Base-by-base conservation (phyloP, 2,888 invertebrate species). In the Electrophaes corylata region DNA sequence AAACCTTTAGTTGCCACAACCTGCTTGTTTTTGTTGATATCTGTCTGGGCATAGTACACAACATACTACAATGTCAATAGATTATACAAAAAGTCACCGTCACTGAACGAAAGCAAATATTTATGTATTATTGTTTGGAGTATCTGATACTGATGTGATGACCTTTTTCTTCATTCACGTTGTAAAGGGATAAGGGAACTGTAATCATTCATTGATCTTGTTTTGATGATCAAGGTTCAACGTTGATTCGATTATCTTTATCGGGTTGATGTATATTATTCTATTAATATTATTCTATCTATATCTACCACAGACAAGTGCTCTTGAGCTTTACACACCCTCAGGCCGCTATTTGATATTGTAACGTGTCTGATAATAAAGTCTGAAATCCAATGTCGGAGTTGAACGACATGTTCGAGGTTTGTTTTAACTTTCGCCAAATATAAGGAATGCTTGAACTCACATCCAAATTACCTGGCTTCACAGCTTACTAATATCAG, bases 221-320 rank as follows among this genome's bases (percentile, higher is more conserved):
- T 39, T 33, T 12, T 8, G 12, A 19, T 29, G 19, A 37, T 43
- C 37, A 52, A 44, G 43, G 35, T 37, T 35, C 39, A 50, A 14
- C 43, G 37, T 6, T 37, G 14, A 14, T 51, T 50, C 43, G 16
- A 48, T 55, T 48, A 26, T 29, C 37, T 31, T 51, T 62, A 64
- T 63, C 58, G 18, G 18, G 11, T 31, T 6, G 33, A 33, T 58
- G 53, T 53, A 49, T 53, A 53, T 58, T 44, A 23, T 6, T 52
- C 44, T 53, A 14, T 31, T 48, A 44, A n/a, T 19, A 47, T 41
- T 51, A n/a, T n/a, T n/a, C n/a, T n/a, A n/a, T n/a, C n/a, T n/a
- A n/a, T 58, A 58, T 39, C 48, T 58, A 58, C 33, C 31, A 44
- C 48, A 39, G 31, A 10, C 40, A 18, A 54, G 64, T 55, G 54